Evolutionary conservation across 1,140 invertebrate species (phyloP).

Genomic region (Ylistrum balloti): DNA sequence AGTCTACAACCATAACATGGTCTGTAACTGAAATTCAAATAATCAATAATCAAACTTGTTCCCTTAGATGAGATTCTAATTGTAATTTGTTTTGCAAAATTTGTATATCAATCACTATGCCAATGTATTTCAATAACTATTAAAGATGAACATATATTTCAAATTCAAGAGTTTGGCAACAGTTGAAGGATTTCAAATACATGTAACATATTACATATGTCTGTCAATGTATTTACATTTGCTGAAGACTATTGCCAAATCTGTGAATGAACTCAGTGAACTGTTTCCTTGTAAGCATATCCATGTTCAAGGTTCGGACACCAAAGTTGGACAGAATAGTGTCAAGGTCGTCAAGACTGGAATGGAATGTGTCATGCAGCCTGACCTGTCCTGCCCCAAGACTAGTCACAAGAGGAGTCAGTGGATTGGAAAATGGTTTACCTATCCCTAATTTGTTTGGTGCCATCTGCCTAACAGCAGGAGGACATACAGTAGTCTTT

Average conservation of each 20-base stretch:
- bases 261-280: slow-evolving; percentile 56
- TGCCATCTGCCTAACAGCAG: background rate
- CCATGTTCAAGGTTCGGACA: slow-evolving; percentile 61
- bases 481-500: background rate
- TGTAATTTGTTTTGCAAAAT: too few species aligned
- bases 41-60: too few species aligned
- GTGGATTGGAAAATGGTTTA: slow-evolving; percentile 46
- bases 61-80: too few species aligned
- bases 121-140: too few species aligned
- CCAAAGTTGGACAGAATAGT: slow-evolving; percentile 55
- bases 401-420: slow-evolving; percentile 53
- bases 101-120: too few species aligned
- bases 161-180: background rate
- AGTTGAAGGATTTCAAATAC: background rate
- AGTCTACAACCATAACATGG: too few species aligned
- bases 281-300: slow-evolving; percentile 58
- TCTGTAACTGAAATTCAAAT: too few species aligned
- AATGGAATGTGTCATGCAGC: slow-evolving; percentile 57
- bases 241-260: slow-evolving; percentile 57
- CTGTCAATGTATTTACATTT: background rate
- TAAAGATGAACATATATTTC: background rate
- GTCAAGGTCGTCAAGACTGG: slow-evolving; percentile 58
- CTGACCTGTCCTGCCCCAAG: slow-evolving; percentile 52
- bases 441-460: background rate
- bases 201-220: background rate